Evolutionary conservation across 2,888 invertebrate species (phyloP), one percentile per base, ranked within the genome.

Genomic region (Leptopilina syphax): DNA sequence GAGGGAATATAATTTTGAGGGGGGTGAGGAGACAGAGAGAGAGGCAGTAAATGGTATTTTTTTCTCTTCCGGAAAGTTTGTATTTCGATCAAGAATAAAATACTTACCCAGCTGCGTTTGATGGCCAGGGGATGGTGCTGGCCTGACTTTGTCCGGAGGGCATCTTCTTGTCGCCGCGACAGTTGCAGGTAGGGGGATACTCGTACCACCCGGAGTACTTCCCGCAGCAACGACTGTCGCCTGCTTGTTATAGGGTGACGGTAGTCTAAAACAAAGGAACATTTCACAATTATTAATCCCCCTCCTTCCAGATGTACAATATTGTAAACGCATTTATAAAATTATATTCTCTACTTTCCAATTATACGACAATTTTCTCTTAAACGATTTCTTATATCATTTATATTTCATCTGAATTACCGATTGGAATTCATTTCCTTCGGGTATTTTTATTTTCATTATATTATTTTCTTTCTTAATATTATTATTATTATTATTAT

Each of bases 131-230:
- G 95, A 94, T 12, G 96, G 96, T 85, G 96, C 93, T 12, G 96
- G 96, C 80, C 96, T 94, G 83, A 95, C 94, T 92, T 96, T 96
- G 93, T 96, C 96, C 85, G 96, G 96, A 78, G 96, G 96, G 86
- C 96, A 96, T 91, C 96, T 94, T 84, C 96, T 94, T 83, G 94
- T 95, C 77, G 96, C 96, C 87, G 95, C 94, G 83, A 96, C 96
- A 50, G 96, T 96, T 81, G 96, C 96, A 66, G 96, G 96, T 88
- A 96, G 91, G 79, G 96, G 96, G 89, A 96, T 96, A 88, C 96
- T 96, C 85, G 96, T 96, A 89, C 95, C 95, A 82, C 93, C 93
- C 88, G 93, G 93, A 65, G 86, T 87, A 77, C 93, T 93, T 79
- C 90, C 87, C 85, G 92, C 92, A 65, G 87, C 89, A 89, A 94